Evolutionary conservation across 2,113 vertebrate species (phyloP), one percentile per base, ranked within the genome.

Genomic region (Copsychus sechellarum): DNA sequence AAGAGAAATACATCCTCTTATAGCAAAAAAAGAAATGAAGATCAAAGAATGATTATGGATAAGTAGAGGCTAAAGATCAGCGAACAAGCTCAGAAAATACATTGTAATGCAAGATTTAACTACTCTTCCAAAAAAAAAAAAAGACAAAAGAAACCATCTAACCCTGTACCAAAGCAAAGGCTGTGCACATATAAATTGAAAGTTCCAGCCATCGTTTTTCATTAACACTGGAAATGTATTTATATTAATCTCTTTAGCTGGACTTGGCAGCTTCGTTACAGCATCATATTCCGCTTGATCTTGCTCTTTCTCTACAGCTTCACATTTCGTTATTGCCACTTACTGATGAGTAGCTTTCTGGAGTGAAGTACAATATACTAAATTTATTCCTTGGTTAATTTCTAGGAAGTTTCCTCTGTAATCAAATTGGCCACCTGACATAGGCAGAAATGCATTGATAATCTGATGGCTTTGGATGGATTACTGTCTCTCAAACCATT

Each of bases 1-100:
- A 91, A 95, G 74, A 81, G 34, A 93, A 94, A 87, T 90, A 96
- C 54, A 96, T 94, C 81, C 87, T 95, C 87, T 96, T 87, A 95
- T 5, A 95, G 33, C 24, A 66, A 85, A 85, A 86, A 86, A 84
- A 92, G 86, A 92, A 95, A 86, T 53, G 0, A 91, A 72, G 77
- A 95, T 94, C 78, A 95, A 88, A 91, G 87, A 80, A 86, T 43
- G 40, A 92, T 90, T 80, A 94, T 38, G 87, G 81, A 77, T 91
- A 94, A 95, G 90, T 72, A 90, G 53, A 85, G 74, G 81, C 71
- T 92, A 90, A 92, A 87, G 93, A 94, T 96, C 91, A 95, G 81
- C 12, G 42, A 90, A 58, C 13, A 36, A 73, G 66, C 50, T 38
- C 81, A 77, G 66, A 87, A 93, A 94, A 91, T 58, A 87, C 54